A percentile compares a stretch with the other conserved stretches of the same genome.
Evolutionary conservation across 2,888 invertebrate genomes (phyloP).

Genomic region (Bimastos eiseni): DNA sequence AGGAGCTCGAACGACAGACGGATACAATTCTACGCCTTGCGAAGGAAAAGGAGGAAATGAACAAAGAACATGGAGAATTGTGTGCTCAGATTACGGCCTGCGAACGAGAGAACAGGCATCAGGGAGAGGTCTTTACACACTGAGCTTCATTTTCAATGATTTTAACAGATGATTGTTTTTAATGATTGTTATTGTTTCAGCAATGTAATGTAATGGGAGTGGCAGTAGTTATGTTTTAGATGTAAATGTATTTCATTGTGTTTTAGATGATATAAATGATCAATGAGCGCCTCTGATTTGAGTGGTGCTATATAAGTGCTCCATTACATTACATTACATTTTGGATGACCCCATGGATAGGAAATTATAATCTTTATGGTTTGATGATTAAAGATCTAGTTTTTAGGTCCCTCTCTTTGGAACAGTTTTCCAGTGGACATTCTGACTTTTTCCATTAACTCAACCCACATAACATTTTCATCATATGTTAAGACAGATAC

Average conservation of each 20-base stretch:
- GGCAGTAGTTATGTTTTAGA: neutral
- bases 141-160: neutral
- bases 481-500: too few relatives aligned
- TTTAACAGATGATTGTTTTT: neutral
- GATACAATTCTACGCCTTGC: slow-evolving; percentile 54
- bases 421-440: too few relatives aligned
- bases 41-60: slow-evolving; percentile 85
- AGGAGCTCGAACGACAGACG: slow-evolving; percentile 57
- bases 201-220: neutral
- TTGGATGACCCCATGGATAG: too few relatives aligned
- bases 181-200: too few relatives aligned
- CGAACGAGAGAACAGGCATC: slow-evolving; percentile 61
- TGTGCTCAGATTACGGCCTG: slow-evolving; percentile 54
- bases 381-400: too few relatives aligned
- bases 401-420: neutral
- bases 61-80: slow-evolving; percentile 61
- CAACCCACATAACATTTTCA: too few relatives aligned
- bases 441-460: too few relatives aligned
- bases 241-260: neutral
- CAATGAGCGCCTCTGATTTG: too few relatives aligned
- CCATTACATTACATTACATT: too few relatives aligned
- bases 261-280: neutral
- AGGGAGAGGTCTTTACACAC: too few relatives aligned
- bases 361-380: too few relatives aligned
- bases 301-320: too few relatives aligned